Conservation (phyloP, 37 sponge, comb jelly and placozoan genomes). For the Bolinopsis microptera region DNA sequence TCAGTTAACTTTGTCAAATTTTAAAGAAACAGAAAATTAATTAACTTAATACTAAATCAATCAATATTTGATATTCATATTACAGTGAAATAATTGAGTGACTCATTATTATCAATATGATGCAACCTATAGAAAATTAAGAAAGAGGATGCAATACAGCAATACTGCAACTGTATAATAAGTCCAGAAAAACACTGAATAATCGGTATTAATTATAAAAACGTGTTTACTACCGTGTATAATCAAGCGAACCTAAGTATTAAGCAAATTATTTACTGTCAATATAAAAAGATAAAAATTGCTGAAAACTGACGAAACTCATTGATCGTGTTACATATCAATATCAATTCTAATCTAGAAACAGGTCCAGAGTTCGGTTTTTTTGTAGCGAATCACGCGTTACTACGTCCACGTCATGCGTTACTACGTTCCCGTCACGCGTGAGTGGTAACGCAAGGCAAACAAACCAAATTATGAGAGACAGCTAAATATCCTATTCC, state of each 20-base stretch:
- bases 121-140: background rate
- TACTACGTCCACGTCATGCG: too few relatives aligned
- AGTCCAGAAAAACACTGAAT: background rate
- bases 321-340: background rate
- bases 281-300: constrained; percentile 51
- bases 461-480: background rate
- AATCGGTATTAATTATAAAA: background rate
- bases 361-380: background rate
- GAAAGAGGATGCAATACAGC: background rate
- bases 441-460: background rate
- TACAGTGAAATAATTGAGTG: background rate
- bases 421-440: background rate
- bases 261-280: constrained; percentile 1
- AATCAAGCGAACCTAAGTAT: background rate
- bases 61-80: background rate
- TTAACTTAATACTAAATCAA: background rate
- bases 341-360: background rate
- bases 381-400: background rate
- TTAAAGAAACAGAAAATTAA: background rate
- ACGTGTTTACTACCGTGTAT: background rate
- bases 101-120: background rate
- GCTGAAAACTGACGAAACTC: constrained; percentile 49
- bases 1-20: background rate
- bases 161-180: background rate
- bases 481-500: background rate